Evolutionary conservation across 2,113 vertebrate genomes (phyloP), one percentile per base, ranked within the genome.

Genomic region (Arothron firmamentum): DNA sequence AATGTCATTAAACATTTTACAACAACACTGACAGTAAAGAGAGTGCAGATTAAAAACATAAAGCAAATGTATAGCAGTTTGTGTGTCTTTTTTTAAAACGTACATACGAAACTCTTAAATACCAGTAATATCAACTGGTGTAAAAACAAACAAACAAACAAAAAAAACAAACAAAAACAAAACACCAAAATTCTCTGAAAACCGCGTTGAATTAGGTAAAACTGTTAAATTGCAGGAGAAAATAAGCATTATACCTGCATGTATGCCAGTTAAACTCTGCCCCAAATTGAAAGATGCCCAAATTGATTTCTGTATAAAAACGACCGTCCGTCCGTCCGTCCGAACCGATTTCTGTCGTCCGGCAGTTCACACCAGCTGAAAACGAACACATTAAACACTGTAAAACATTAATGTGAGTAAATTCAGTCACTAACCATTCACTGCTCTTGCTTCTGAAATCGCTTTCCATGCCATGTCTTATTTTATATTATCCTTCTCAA

Each of bases 221-320:
- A 14, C 2, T 7, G 18, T 43, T 19, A 42, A 45, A 25, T 25
- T 3, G 3, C 25, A 25, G 25, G 25, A 25, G 25, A 5, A 5
- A 3, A 25, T 5, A 25, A 5, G 25, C 5, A 50, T 17, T 4
- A 34, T 5, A 34, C 5, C 31, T 8, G 31, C 9, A 34, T 6
- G 31, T 6, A 9, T 34, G 31, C 9, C 19, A 62, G 13, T 7
- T 45, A 16, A 57, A 16, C 45, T 38, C 20, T 25, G 49, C 52
- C 52, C 61, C 62, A 54, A 47, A 50, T 51, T 48, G 20, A 41
- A 28, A 52, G n/a, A 43, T 25, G 41, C 2, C 17, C 20, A 20
- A 45, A 4, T 41, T 6, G 45, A 34, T 7, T 13, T 8, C 1
- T 50, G 12, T 10, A 3, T 1, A 11, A 2, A 55, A 7, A 42